Base-by-base conservation (phyloP, 30 jellyfish, hydroid and myxozoan species). In the Nemopilema nomurai region DNA sequence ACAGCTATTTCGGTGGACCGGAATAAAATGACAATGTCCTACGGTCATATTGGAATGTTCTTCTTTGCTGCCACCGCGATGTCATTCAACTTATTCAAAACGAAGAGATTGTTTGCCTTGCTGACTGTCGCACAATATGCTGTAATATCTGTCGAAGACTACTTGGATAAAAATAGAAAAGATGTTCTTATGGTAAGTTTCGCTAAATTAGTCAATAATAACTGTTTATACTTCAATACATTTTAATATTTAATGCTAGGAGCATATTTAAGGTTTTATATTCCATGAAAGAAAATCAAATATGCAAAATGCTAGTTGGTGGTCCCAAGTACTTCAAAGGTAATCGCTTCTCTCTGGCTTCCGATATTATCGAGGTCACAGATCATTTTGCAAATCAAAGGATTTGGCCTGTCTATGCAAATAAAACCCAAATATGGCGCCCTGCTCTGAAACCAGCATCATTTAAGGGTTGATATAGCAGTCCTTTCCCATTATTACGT, bases 31-130 rank as follows among this genome's bases (percentile, higher is more conserved):
- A 81, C 83, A 18, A 62, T 80, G 82, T 78, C 88, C 57, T 90
- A 94, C 69, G 87, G 82, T 6, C 95, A 89, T 80, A 20, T 94
- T 8, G 97, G 97, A 16, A 51, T 69, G n/a, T 85, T 53, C 88
- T 94, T 94, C 76, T 32, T 89, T 23, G 69, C 96, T 0, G 99
- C 96, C 22, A 94, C 99, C 22, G 91, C 92, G 18, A 85, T 94
- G 96, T 79, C 99, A 8, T 94, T 76, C 82, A 84, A 94, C 75
- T 25, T 94, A 62, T 94, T 94, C 74, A 74, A 89, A 63, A 50
- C 92, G 57, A 86, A 82, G 79, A 67, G 97, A 33, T 50, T 76
- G 1, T 89, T 86, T 65, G 99, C 99, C 0, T 57, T 89, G 71
- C 66, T 90, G 17, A 84, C 89, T 51, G 92, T 85, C 1, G 79